Conservation (phyloP, 2,888 invertebrate species). For the Lydus trimaculatus region DNA sequence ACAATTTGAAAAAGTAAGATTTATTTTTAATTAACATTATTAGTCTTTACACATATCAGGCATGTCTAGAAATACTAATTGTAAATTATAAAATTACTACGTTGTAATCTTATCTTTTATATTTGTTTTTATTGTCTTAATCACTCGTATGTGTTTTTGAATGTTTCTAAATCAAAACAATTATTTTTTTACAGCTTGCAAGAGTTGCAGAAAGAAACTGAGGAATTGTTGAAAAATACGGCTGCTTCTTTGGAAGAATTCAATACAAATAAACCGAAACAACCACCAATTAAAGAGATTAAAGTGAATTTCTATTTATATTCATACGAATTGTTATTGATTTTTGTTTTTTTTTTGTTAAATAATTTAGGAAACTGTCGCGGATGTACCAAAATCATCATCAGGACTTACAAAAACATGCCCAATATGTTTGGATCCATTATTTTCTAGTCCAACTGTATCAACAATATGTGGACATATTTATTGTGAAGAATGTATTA, state of each 20-base stretch:
- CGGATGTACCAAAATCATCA: not conserved
- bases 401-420: slow-evolving; percentile 16
- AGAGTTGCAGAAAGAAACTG: slow-evolving; percentile 22
- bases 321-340: no score
- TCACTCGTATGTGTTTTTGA: slow-evolving; percentile 17
- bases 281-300: not conserved
- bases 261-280: slow-evolving; percentile 11
- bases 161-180: no score
- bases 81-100: not conserved
- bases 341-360: no score
- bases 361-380: not conserved
- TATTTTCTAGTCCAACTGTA: slow-evolving; percentile 22
- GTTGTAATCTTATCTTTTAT: not conserved
- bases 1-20: not conserved
- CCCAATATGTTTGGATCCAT: slow-evolving; percentile 35
- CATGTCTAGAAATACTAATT: no score
- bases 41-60: no score
- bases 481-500: slow-evolving; percentile 35
- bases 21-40: not conserved
- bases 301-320: not conserved
- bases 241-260: slow-evolving; percentile 11
- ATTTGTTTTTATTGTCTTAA: not conserved
- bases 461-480: slow-evolving; percentile 38
- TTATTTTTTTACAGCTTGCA: slow-evolving; percentile 15
- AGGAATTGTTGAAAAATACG: slow-evolving; percentile 21